Percentiles rank a stretch among this genome's conserved stretches.
These are phyloP conservation scores for Mixornis gularis DNA, from an alignment of 2,113 vertebrate genomes.

Conservation along the genomic window DNA sequence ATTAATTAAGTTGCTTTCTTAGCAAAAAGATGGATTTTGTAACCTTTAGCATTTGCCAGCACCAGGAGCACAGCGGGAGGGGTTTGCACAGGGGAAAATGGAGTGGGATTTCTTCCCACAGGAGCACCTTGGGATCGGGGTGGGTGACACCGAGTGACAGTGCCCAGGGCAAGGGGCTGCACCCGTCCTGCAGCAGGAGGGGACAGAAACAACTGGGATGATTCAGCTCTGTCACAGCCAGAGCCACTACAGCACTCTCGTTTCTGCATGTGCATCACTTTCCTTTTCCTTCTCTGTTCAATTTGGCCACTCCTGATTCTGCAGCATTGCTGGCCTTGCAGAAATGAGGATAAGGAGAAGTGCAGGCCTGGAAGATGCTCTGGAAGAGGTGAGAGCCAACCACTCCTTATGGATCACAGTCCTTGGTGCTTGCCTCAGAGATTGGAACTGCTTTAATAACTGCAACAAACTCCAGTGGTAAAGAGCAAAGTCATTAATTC, in stretches of 20 bases:
- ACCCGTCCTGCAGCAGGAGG: fast-evolving
- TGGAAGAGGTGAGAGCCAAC: not conserved
- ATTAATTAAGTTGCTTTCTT: constrained; percentile 45
- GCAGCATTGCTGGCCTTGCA: not conserved
- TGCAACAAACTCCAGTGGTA: not conserved
- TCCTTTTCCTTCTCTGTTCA: not conserved
- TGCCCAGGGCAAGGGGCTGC: fast-evolving
- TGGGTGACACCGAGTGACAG: not conserved
- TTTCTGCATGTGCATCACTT: fast-evolving
- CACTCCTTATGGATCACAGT: fast-evolving
- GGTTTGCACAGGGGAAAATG: not conserved
- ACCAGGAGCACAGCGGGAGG: not conserved
- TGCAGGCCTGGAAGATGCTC: not conserved
- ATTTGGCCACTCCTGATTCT: not conserved
- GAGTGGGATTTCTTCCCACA: not conserved
- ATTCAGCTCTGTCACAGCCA: not conserved
- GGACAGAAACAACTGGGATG: fast-evolving
- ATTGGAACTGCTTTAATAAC: not conserved
- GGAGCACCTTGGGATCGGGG: fast-evolving
- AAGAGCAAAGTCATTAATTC: not conserved
- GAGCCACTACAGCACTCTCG: not conserved
- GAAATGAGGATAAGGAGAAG: not conserved
- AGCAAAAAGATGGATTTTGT: constrained; percentile 52
- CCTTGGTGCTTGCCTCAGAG: not conserved
- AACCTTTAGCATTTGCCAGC: constrained; percentile 24